phyloP scores from a whole-genome alignment of 2,797 vertebrate species.

The Diplodus puntazzo region DNA sequence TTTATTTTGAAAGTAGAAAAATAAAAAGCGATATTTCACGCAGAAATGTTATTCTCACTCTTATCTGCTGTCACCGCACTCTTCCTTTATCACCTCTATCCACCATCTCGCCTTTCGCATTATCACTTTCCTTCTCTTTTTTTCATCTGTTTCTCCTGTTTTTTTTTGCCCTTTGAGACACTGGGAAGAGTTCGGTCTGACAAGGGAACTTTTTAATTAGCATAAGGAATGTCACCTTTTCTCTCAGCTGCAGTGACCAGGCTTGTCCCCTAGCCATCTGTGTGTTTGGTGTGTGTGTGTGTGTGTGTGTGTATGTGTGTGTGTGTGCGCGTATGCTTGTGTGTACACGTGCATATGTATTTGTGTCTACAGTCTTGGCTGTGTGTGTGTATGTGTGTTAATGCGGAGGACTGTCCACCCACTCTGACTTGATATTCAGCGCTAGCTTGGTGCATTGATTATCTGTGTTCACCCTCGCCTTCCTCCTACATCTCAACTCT shows the following conservation, averaged over 20 bases:
- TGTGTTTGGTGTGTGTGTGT: constrained; percentile 55
- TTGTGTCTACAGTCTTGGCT: constrained; percentile 42
- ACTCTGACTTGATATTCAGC: constrained; percentile 74
- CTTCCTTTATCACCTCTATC: constrained; percentile 22
- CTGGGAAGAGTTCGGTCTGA: constrained; percentile 45
- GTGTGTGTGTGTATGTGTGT: constrained; percentile 19
- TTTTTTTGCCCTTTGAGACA: constrained; percentile 48
- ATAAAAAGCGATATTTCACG: background rate
- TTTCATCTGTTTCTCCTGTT: constrained; percentile 6
- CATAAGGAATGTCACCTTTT: constrained; percentile 82
- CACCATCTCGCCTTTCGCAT: constrained; percentile 10
- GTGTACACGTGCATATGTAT: constrained; percentile 30
- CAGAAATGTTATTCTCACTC: background rate
- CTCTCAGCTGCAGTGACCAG: constrained; percentile 53
- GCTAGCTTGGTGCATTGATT: constrained; percentile 76
- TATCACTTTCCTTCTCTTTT: constrained; percentile 4
- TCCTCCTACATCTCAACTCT: constrained; percentile 64
- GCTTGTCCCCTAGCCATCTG: constrained; percentile 72
- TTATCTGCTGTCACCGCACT: constrained; percentile 21
- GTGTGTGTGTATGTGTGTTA: constrained; percentile 34
- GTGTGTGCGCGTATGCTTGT: constrained; percentile 13
- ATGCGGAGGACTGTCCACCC: constrained; percentile 63
- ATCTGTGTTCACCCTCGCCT: constrained; percentile 59
- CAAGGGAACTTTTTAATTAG: constrained; percentile 72
- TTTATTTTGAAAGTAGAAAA: background rate